Evolutionary conservation across 2,113 vertebrate species (phyloP), one percentile per base, ranked within the genome.

Genomic region (Nyctereutes procyonoides): DNA sequence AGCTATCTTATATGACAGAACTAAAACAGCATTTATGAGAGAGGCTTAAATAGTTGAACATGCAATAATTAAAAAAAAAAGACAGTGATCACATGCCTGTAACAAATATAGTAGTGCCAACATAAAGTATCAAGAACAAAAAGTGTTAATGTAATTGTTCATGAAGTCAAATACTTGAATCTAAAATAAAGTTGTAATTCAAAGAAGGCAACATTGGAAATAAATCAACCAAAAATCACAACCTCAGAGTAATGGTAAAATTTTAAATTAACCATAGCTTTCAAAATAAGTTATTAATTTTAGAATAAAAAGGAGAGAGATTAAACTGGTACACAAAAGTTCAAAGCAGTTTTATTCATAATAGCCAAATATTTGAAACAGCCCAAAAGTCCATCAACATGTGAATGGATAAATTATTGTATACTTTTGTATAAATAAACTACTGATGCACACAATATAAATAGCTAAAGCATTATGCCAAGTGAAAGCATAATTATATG

Each of bases 241-340:
- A 58, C 20, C 56, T 84, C 13, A 91, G 8, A 76, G 56, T 73
- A 82, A 92, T 7, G n/a, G 2, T 85, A 28, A 95, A 80, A 87
- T 48, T 58, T 90, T 43, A 65, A 90, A 80, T 73, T 92, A 90
- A 60, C 19, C 48, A 30, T 51, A 12, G 15, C 74, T 95, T 97
- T 89, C 16, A 85, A 96, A 98, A 65, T 77, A 95, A 79, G 67
- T 38, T 73, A 82, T 55, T 20, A 89, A 62, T 48, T 90, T 96
- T 58, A 76, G 88, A 92, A 80, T 55, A 22, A 67, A 71, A 74
- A 38, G 30, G 13, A 76, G 65, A 69, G 43, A 51, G 43, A 76
- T 32, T 67, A 92, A 92, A 73, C 5, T 56, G 76, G 48, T 81
- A 86, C 15, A 53, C 43, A 55, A 35, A 81, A 22, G 19, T 96